Conservation (phyloP, 2,797 vertebrate species). For the Heterohyrax brucei region DNA sequence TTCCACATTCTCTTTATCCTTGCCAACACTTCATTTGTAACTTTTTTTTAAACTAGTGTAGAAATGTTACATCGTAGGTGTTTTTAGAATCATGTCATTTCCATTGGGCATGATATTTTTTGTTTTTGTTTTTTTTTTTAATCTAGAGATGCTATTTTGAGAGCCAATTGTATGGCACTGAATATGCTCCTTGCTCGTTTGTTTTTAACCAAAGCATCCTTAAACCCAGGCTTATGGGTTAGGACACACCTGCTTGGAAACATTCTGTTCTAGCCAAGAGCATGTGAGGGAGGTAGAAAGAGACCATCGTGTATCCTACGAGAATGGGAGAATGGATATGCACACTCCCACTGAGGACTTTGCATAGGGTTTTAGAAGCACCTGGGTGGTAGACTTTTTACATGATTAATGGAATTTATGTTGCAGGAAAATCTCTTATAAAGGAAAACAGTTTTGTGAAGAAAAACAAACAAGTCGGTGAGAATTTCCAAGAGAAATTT, state of each 20-base stretch:
- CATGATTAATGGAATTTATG: background rate
- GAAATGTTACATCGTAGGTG: constrained; percentile 41
- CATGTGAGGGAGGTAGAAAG: background rate
- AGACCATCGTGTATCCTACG: background rate
- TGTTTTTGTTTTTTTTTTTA: constrained; percentile 60
- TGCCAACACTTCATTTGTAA: constrained; percentile 48
- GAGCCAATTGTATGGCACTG: constrained; percentile 46
- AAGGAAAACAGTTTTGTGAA: background rate
- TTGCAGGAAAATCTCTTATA: background rate
- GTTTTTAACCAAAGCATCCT: constrained; percentile 45
- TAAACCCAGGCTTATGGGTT: constrained; percentile 27
- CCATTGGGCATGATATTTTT: constrained; percentile 37
- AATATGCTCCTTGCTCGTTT: constrained; percentile 64
- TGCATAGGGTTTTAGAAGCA: too few relatives aligned
- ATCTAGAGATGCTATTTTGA: constrained; percentile 68
- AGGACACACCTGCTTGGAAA: constrained; percentile 72
- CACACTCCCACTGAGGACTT: background rate
- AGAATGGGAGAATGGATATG: background rate
- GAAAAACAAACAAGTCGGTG: background rate
- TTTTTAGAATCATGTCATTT: constrained; percentile 72
- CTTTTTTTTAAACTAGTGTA: constrained; percentile 39
- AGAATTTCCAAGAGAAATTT: background rate
- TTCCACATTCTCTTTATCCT: constrained; percentile 3
- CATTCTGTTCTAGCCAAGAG: constrained; percentile 57
- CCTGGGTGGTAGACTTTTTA: background rate